phyloP scores from a whole-genome alignment of 92 coral and sea anemone species.

The Meandrina meandrites region DNA sequence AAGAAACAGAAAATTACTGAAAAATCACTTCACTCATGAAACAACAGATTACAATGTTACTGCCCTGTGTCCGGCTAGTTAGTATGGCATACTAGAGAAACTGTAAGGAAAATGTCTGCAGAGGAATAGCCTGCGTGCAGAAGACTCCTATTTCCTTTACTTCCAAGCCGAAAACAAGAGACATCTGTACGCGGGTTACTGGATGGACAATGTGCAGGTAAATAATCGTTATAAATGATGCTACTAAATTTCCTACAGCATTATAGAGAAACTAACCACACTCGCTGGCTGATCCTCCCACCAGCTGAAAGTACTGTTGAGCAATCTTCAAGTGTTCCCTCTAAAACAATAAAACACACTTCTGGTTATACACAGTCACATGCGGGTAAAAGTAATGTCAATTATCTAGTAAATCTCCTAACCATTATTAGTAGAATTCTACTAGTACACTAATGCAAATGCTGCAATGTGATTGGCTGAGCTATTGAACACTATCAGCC shows the following conservation, averaged over 20 bases:
- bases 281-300: constrained; percentile 99
- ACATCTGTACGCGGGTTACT: neutral
- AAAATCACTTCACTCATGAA: neutral
- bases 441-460: too few species aligned
- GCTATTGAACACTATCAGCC: too few species aligned
- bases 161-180: neutral
- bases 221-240: neutral
- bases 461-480: too few species aligned
- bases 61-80: neutral
- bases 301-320: constrained; percentile 98
- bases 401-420: too few species aligned
- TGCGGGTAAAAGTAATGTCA: neutral
- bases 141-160: too few species aligned
- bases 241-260: neutral
- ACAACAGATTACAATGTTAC: neutral
- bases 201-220: neutral
- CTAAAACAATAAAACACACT: constrained; percentile 46
- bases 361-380: neutral
- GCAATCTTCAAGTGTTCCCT: constrained; percentile 99
- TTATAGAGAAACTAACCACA: constrained; percentile 75
- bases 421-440: too few species aligned
- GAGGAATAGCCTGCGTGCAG: too few species aligned
- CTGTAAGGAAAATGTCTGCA: too few species aligned
- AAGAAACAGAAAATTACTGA: neutral
- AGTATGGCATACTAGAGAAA: neutral